Evolutionary conservation across 2,888 invertebrate species (phyloP), one percentile per base, ranked within the genome.

Genomic region (Dermolepida albohirtum): DNA sequence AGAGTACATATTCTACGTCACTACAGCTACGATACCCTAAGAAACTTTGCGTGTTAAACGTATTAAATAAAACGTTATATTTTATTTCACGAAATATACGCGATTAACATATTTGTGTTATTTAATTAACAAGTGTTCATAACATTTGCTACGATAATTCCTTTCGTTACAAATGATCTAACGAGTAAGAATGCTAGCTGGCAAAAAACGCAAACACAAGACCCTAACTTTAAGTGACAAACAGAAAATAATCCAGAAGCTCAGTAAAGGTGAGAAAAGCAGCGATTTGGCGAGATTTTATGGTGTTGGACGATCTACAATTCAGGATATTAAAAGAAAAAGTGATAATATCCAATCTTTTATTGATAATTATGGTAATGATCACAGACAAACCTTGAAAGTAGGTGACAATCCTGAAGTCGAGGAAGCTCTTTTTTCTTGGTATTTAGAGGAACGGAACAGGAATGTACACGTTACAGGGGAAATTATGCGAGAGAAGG

Each of bases 401-500:
- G 29, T 43, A 6, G 47, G 66, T 10, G 67, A 67, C 12, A 34
- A 52, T 29, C 68, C 64, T 6, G 16, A 52, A 47, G 44, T 68
- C 6, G 63, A 68, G 54, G 14, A 34, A n/a, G 54, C 63, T 5
- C 41, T 68, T 10, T 63, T 43, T 34, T 12, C 16, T 8, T 67
- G 67, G 67, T 64, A 55, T 27, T 47, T 64, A n/a, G 44, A 54
- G 11, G 27, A 68, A 16, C 54, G 64, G 10, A 44, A 47, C 1
- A 52, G 34, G 8, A 51, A 44, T 12, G 17, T 34, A 11, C 63
- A 8, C 1, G n/a, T 66, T 12, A 44, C 66, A 22, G 66, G 66
- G 1, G 55, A 66, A 39, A 34, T 66, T 6, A 49, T 66, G 11
- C 47, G 22, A 7, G 55, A 66, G 34, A 70, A 64, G 40, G 67